These are phyloP conservation scores for Troides helena DNA, from an alignment of 2,888 invertebrate genomes.

Conservation along the genomic window DNA sequence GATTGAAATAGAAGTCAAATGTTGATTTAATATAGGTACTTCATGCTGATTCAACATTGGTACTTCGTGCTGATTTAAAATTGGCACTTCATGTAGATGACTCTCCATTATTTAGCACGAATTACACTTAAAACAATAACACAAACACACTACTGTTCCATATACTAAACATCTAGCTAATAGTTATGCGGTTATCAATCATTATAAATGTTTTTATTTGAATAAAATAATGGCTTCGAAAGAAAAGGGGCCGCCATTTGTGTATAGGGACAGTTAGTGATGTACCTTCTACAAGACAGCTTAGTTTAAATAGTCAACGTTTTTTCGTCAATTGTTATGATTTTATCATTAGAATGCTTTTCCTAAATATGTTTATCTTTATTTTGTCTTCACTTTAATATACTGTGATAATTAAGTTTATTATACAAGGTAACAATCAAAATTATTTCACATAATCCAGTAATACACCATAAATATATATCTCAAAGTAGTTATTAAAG, in stretches of 20 bases:
- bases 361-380: too few relatives aligned
- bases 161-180: background rate
- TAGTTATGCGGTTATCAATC: constrained; percentile 8
- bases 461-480: too few relatives aligned
- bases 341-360: background rate
- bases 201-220: constrained; percentile 23
- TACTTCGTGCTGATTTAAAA: constrained; percentile 36
- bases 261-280: constrained; percentile 12
- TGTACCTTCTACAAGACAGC: background rate
- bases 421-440: too few relatives aligned
- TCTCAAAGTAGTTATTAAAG: too few relatives aligned
- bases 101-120: constrained; percentile 9
- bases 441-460: too few relatives aligned
- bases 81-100: constrained; percentile 31
- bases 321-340: background rate
- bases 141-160: background rate
- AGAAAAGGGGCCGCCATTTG: constrained; percentile 27
- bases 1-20: constrained; percentile 38
- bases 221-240: constrained; percentile 20
- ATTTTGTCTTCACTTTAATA: too few relatives aligned
- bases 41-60: constrained; percentile 39
- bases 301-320: background rate
- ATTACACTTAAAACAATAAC: background rate
- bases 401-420: too few relatives aligned
- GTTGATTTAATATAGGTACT: constrained; percentile 28